Evolutionary conservation across 2,797 vertebrate genomes (phyloP).

Genomic region (Chaetodon trifasciatus): DNA sequence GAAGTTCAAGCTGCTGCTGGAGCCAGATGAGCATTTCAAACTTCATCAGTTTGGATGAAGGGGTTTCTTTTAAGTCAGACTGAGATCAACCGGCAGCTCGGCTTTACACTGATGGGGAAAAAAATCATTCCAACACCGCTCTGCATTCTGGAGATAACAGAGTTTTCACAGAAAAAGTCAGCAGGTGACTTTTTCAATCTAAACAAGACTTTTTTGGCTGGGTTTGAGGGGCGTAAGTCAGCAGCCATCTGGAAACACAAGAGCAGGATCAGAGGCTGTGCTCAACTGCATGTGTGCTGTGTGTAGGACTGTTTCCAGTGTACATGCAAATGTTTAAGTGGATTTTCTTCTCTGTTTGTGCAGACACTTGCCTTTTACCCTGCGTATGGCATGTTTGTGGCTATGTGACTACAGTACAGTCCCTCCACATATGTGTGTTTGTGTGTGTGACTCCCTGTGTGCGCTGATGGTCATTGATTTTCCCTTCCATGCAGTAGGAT

Average conservation of each 20-base stretch:
- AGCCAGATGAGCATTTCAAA: slow-evolving; percentile 56
- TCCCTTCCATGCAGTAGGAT: neutral
- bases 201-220: slow-evolving; percentile 27
- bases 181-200: slow-evolving; percentile 49
- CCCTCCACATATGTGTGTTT: too few species aligned
- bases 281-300: neutral
- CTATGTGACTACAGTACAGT: neutral
- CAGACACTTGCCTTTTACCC: neutral
- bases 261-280: slow-evolving; percentile 8
- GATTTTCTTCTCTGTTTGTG: neutral
- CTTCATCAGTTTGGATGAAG: slow-evolving; percentile 57
- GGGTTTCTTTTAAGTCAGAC: slow-evolving; percentile 38
- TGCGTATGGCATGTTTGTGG: neutral
- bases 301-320: neutral
- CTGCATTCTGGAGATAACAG: slow-evolving; percentile 77
- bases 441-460: neutral
- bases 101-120: slow-evolving; percentile 49
- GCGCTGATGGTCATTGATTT: slow-evolving; percentile 1
- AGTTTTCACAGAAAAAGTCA: slow-evolving; percentile 50
- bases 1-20: slow-evolving; percentile 55
- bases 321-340: neutral
- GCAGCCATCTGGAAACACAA: slow-evolving; percentile 60
- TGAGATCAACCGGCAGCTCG: slow-evolving; percentile 63
- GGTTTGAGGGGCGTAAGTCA: slow-evolving; percentile 47
- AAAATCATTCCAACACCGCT: slow-evolving; percentile 41